These are phyloP conservation scores for Drosophila willistoni DNA, from an alignment of 1,140 invertebrate species.

Conservation along the genomic window DNA sequence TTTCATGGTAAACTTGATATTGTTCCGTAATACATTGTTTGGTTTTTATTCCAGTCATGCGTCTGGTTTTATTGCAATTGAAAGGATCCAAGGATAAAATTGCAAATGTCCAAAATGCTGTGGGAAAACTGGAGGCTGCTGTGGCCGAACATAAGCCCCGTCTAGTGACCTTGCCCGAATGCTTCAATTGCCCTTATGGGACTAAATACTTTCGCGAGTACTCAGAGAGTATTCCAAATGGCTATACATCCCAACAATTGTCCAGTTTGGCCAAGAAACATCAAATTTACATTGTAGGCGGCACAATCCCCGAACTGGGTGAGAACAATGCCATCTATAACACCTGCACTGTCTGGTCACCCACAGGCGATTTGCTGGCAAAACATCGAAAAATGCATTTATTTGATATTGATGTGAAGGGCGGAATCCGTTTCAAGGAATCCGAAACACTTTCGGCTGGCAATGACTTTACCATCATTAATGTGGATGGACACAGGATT, in stretches of 20 bases:
- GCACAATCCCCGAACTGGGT: conserved; percentile 93
- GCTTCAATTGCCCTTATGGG: conserved; percentile 97
- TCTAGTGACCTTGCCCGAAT: conserved; percentile 94
- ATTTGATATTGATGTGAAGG: conserved; percentile 97
- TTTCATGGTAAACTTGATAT: background rate
- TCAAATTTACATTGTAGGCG: conserved; percentile 93
- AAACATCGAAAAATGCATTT: conserved; percentile 94
- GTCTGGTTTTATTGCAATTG: conserved; percentile 91
- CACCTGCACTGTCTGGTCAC: conserved; percentile 95
- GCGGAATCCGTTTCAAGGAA: conserved; percentile 96
- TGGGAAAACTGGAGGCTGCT: conserved; percentile 89
- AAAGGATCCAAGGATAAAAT: conserved; percentile 89
- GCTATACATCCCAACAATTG: conserved; percentile 88
- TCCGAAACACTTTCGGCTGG: conserved; percentile 93
- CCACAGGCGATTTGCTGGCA: conserved; percentile 89
- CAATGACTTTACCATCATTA: conserved; percentile 89
- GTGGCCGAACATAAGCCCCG: conserved; percentile 88
- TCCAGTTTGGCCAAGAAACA: conserved; percentile 91
- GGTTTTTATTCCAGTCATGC: conserved; percentile 53
- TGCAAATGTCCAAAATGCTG: conserved; percentile 89
- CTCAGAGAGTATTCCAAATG: conserved; percentile 92
- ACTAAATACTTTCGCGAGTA: conserved; percentile 89
- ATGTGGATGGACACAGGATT: conserved; percentile 90
- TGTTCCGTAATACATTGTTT: background rate
- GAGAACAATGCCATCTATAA: conserved; percentile 90